Conservation (phyloP, 2,113 vertebrate species). For the Edolisoma coerulescens region DNA sequence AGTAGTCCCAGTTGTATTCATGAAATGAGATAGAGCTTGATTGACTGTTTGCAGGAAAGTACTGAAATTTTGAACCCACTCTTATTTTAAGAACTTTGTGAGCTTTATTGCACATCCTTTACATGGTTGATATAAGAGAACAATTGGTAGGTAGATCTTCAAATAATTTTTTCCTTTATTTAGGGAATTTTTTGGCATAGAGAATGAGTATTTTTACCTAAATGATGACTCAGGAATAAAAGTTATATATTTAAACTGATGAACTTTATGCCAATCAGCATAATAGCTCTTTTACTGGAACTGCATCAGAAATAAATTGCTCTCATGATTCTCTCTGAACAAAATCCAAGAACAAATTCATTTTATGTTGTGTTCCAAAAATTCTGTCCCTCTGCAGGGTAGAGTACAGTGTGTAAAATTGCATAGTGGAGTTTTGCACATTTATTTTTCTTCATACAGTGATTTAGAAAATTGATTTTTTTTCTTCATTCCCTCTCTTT, state of each 20-base stretch:
- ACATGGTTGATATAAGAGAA: background rate
- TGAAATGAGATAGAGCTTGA: background rate
- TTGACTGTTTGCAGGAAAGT: background rate
- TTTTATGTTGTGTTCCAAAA: constrained; percentile 24
- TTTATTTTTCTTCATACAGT: background rate
- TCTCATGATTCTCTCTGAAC: constrained; percentile 28
- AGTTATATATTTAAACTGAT: constrained; percentile 20
- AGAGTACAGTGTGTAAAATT: background rate
- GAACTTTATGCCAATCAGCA: constrained; percentile 7
- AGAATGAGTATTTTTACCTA: background rate
- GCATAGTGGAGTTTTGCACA: background rate
- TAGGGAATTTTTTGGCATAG: background rate
- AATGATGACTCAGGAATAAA: constrained; percentile 15
- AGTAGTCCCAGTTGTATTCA: background rate
- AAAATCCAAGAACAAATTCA: constrained; percentile 39
- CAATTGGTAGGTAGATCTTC: background rate
- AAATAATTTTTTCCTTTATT: background rate
- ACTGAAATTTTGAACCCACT: background rate
- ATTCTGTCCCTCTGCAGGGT: background rate
- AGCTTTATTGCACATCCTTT: background rate
- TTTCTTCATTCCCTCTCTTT: background rate
- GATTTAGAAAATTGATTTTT: background rate
- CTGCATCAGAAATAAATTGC: constrained; percentile 18
- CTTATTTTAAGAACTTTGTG: background rate
- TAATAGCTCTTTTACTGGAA: constrained; percentile 42